phyloP scores from a whole-genome alignment of 2,888 invertebrate genomes.

The Epistrophe eligans region DNA sequence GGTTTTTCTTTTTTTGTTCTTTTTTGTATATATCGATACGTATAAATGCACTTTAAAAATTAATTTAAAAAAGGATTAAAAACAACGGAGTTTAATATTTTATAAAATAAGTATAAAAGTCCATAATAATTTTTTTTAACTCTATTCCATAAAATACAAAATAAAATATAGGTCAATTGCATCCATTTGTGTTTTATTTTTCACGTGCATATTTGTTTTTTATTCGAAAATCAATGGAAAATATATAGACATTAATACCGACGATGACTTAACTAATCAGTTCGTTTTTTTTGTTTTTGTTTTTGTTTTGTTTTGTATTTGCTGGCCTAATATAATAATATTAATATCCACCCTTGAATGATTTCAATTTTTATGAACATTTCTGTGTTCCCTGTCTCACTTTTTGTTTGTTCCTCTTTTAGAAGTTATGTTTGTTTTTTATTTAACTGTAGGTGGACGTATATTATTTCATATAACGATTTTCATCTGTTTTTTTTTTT shows the following conservation, averaged over 20 bases:
- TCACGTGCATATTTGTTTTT: constrained; percentile 13
- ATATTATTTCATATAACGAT: constrained; percentile 52
- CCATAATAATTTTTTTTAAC: constrained; percentile 23
- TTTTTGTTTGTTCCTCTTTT: constrained; percentile 36
- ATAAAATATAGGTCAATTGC: constrained; percentile 53
- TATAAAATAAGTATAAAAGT: constrained; percentile 33
- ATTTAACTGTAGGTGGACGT: constrained; percentile 63
- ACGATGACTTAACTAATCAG: constrained; percentile 69
- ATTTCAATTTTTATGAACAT: constrained; percentile 24
- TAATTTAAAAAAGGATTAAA: constrained; percentile 27
- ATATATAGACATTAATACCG: constrained; percentile 58
- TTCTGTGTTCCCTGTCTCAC: constrained; percentile 50
- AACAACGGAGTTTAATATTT: constrained; percentile 37
- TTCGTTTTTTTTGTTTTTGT: constrained; percentile 48
- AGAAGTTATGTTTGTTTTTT: constrained; percentile 21
- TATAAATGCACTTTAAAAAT: constrained; percentile 31
- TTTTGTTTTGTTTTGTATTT: constrained; percentile 30
- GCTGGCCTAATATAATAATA: constrained; percentile 54
- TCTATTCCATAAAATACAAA: constrained; percentile 29
- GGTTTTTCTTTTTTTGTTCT: constrained; percentile 19
- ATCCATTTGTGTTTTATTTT: constrained; percentile 57
- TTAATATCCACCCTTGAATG: constrained; percentile 31
- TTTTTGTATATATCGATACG: constrained; percentile 18
- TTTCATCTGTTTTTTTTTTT: constrained; percentile 24
- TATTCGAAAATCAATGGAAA: constrained; percentile 42